Evolutionary conservation across 1,140 invertebrate species (phyloP).

Genomic region (Helicoverpa zea): DNA sequence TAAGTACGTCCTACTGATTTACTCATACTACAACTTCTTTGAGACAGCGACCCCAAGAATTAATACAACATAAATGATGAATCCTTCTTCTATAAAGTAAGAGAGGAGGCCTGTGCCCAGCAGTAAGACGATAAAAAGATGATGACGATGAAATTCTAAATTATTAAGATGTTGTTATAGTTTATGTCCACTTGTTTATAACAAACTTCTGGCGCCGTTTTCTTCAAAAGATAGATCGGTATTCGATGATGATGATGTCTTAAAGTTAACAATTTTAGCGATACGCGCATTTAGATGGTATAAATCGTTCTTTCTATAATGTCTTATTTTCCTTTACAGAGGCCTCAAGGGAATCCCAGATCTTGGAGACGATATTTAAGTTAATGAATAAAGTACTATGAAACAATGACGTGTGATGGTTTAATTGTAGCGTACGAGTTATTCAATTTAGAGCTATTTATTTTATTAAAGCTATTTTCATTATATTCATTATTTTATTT

Average conservation of each 20-base stretch:
- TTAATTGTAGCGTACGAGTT: background rate
- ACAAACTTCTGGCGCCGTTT: background rate
- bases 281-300: too few species aligned
- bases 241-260: background rate
- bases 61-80: too few species aligned
- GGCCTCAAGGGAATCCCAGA: slow-evolving; percentile 82
- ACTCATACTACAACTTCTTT: background rate
- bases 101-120: too few species aligned
- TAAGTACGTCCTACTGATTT: slow-evolving; percentile 58
- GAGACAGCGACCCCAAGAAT: too few species aligned
- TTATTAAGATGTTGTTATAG: background rate
- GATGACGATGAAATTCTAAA: too few species aligned
- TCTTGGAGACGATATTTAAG: slow-evolving; percentile 70
- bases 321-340: slow-evolving; percentile 60
- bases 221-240: background rate
- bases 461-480: too few species aligned
- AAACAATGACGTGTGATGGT: too few species aligned
- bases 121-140: too few species aligned
- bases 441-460: background rate
- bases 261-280: background rate
- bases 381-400: background rate
- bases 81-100: too few species aligned
- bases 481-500: too few species aligned
- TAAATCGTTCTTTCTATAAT: background rate
- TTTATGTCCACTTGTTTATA: background rate